Evolutionary conservation across 1,140 invertebrate species (phyloP), one percentile per base, ranked within the genome.

Genomic region (Solen grandis): DNA sequence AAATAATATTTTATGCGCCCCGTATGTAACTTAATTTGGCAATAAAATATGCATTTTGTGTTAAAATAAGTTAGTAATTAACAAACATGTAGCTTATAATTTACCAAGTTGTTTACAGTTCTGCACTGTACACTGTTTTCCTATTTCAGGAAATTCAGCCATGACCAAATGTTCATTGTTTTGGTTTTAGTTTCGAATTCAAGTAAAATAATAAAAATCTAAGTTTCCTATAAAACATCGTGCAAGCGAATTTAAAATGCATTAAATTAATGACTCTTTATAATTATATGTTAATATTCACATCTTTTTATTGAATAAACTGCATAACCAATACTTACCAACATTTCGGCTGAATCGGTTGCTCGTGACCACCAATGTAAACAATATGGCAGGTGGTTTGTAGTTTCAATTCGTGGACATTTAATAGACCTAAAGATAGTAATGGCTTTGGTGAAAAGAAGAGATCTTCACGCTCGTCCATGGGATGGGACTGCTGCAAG

Each of bases 121-220:
- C 25, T 76, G 72, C 57, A 86, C 50, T 59, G 35, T 65, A 73
- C 88, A 89, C 31, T 88, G 85, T 68, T 87, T 83, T 36, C 88
- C 88, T 5, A 89, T 35, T n/a, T 81, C 60, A 13, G 88, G 81
- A 33, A 89, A 81, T 70, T 89, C 88, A n/a, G 87, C 87, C 84
- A 86, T 87, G 35, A 59, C 41, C 25, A 46, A 46, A n/a, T n/a
- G n/a, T n/a, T n/a, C n/a, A n/a, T n/a, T n/a, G n/a, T 54, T 4
- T n/a, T n/a, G n/a, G n/a, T 46, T 10, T 46, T 46, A 46, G 41
- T 46, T 46, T 46, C 41, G 41, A 46, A 46, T 46, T n/a, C n/a
- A n/a, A n/a, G n/a, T n/a, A n/a, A n/a, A 46, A 46, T 10, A 46
- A 46, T 46, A 46, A 19, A 46, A 8, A 46, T 46, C 41, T 10